Percentiles rank a stretch among this genome's conserved stretches.
These are phyloP conservation scores for Eumeta japonica DNA, from an alignment of 1,140 invertebrate genomes.

Conservation along the genomic window DNA sequence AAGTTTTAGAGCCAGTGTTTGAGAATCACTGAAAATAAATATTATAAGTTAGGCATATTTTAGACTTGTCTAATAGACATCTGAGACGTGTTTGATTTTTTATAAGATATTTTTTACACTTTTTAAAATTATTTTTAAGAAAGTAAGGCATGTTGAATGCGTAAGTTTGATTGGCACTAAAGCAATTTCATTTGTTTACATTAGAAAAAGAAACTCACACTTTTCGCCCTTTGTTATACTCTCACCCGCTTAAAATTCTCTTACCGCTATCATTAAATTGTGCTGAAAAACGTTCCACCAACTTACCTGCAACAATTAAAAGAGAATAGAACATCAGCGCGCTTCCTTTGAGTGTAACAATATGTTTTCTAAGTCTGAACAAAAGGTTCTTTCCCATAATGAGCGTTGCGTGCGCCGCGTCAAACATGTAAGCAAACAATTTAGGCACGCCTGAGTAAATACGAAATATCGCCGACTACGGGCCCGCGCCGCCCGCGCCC, in stretches of 20 bases:
- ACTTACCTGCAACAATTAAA: conserved; percentile 52
- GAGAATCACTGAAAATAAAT: too few relatives aligned
- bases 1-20: too few relatives aligned
- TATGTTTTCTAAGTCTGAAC: conserved; percentile 52
- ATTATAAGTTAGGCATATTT: too few relatives aligned
- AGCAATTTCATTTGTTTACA: too few relatives aligned
- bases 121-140: conserved; percentile 23
- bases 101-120: conserved; percentile 2
- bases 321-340: conserved; percentile 39
- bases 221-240: too few relatives aligned
- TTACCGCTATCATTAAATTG: conserved; percentile 31
- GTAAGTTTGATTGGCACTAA: too few relatives aligned
- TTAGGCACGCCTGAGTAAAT: conserved; percentile 56
- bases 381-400: conserved; percentile 50
- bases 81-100: too few relatives aligned
- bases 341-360: conserved; percentile 47
- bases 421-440: conserved; percentile 58
- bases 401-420: conserved; percentile 53
- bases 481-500: conserved; percentile 27
- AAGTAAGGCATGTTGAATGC: too few relatives aligned
- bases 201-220: too few relatives aligned
- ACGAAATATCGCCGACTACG: conserved; percentile 51
- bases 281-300: conserved; percentile 25
- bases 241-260: too few relatives aligned
- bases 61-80: too few relatives aligned